A percentile compares a stretch with the other conserved stretches of the same genome.
These are phyloP conservation scores for Ochotona princeps DNA, from an alignment of 2,113 vertebrate genomes.

Conservation along the genomic window DNA sequence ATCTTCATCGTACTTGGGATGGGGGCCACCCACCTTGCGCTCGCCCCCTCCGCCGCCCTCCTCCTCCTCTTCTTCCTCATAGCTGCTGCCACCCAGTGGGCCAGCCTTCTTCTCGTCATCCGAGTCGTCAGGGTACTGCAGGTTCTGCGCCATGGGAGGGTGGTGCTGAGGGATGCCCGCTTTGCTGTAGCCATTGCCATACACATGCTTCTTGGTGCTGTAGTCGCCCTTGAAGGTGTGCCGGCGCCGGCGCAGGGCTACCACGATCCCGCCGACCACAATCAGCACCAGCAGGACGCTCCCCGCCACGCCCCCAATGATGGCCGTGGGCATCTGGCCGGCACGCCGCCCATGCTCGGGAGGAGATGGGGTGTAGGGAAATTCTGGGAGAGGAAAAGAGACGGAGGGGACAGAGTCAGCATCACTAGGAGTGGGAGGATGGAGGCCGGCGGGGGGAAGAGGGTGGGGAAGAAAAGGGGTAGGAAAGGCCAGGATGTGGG, in stretches of 20 bases:
- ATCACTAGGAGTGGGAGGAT: conserved; percentile 84
- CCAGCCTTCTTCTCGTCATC: conserved; percentile 97
- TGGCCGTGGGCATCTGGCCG: conserved; percentile 88
- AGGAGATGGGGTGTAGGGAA: conserved; percentile 91
- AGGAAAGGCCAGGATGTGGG: conserved; percentile 87
- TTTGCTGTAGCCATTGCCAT: conserved; percentile 98
- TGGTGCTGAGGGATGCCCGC: conserved; percentile 92
- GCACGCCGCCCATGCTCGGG: conserved; percentile 83
- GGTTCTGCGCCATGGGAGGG: conserved; percentile 94
- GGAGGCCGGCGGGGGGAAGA: conserved; percentile 70
- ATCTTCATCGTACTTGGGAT: conserved; percentile 92
- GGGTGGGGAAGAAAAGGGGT: conserved; percentile 81
- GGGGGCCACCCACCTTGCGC: conserved; percentile 88
- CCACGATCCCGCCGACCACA: conserved; percentile 91
- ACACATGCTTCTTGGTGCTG: conserved; percentile 99
- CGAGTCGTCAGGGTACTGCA: conserved; percentile 96
- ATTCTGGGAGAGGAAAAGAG: conserved; percentile 99
- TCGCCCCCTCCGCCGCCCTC: conserved; percentile 85
- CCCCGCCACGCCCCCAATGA: conserved; percentile 94
- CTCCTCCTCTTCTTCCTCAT: conserved; percentile 88
- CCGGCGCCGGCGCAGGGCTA: conserved; percentile 94
- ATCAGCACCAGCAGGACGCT: conserved; percentile 91
- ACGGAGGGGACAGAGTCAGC: conserved; percentile 96
- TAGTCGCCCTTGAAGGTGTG: conserved; percentile 99
- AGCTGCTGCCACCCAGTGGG: conserved; percentile 90